Evolutionary conservation across 2,113 vertebrate genomes (phyloP).

Genomic region (Callocephalon fimbriatum): DNA sequence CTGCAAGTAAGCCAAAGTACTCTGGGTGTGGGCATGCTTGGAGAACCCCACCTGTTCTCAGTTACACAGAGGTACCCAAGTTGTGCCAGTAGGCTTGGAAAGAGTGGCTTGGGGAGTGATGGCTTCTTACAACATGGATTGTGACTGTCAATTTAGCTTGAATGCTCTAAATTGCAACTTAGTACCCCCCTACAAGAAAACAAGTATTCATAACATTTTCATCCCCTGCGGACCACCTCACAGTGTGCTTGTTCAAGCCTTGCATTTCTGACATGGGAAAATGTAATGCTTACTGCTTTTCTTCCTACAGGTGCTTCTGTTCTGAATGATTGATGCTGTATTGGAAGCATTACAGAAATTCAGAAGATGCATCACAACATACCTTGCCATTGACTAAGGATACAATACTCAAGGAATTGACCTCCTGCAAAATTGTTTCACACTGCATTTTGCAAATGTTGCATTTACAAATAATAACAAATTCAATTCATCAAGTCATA

Average conservation of each 20-base stretch:
- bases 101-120: neutral
- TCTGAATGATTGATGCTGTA: constrained; percentile 10
- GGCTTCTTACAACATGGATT: neutral
- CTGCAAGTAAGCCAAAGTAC: constrained; percentile 44
- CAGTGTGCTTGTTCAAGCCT: neutral
- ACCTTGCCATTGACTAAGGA: constrained; percentile 41
- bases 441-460: neutral
- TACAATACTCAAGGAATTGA: neutral
- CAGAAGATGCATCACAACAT: constrained; percentile 28
- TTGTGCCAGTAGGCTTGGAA: neutral
- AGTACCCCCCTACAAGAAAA: neutral
- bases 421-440: constrained; percentile 57
- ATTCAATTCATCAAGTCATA: constrained; percentile 4
- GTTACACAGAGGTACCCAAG: neutral
- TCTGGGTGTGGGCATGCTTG: neutral
- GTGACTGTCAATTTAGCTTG: neutral
- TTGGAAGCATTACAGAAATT: constrained; percentile 21
- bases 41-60: neutral
- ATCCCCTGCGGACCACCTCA: neutral
- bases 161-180: neutral
- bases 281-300: neutral
- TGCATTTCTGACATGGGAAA: neutral
- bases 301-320: constrained; percentile 53
- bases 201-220: neutral
- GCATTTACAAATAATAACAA: constrained; percentile 21